Conservation (phyloP, 2,113 vertebrate species). For the Chaenogobius annularis region DNA sequence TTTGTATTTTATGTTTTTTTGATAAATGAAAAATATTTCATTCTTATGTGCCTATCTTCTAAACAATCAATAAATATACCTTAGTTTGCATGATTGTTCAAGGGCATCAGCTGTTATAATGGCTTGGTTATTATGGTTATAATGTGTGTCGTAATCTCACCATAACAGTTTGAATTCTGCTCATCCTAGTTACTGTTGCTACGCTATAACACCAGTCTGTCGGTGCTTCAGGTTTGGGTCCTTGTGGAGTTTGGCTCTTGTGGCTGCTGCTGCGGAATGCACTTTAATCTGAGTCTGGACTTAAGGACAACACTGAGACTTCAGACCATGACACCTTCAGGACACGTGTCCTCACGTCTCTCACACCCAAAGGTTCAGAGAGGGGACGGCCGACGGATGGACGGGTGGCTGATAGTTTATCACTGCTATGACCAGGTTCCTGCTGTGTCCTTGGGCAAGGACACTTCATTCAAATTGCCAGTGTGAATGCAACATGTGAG, state of each 20-base stretch:
- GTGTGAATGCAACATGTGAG: too few relatives aligned
- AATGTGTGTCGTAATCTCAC: too few relatives aligned
- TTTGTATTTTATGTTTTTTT: too few relatives aligned
- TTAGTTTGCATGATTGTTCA: too few relatives aligned
- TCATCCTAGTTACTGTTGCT: too few relatives aligned
- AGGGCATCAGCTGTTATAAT: too few relatives aligned
- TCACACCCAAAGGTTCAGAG: neutral
- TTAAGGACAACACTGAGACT: slow-evolving; percentile 48
- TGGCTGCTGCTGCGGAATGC: slow-evolving; percentile 1
- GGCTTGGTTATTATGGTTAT: too few relatives aligned
- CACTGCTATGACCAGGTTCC: neutral
- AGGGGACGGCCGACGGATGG: neutral
- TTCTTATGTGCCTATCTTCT: too few relatives aligned
- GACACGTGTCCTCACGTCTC: slow-evolving; percentile 29
- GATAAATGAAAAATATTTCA: too few relatives aligned
- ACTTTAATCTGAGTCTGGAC: slow-evolving; percentile 48
- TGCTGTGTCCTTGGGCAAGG: neutral
- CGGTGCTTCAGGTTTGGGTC: too few relatives aligned
- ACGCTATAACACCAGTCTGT: neutral
- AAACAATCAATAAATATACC: too few relatives aligned
- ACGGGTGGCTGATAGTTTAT: neutral
- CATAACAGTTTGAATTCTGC: too few relatives aligned
- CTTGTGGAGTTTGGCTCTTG: neutral
- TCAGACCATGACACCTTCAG: slow-evolving; percentile 3
- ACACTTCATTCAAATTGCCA: neutral